These are phyloP conservation scores for Chamaea fasciata DNA, from an alignment of 2,113 vertebrate species.

Conservation along the genomic window DNA sequence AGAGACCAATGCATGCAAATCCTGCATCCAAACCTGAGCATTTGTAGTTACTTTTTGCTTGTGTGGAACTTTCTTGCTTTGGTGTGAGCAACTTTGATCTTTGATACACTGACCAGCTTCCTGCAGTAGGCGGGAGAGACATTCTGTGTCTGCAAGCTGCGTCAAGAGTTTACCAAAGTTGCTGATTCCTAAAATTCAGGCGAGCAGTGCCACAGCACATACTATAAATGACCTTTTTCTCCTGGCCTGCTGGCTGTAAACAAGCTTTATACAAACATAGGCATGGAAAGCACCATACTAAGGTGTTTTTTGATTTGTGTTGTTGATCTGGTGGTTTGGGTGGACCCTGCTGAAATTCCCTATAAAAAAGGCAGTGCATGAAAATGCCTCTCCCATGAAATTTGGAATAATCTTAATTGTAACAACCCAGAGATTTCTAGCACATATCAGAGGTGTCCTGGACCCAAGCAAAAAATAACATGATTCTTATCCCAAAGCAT, in stretches of 20 bases:
- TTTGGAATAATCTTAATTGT: neutral
- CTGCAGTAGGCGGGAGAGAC: conserved; percentile 8
- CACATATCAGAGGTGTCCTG: neutral
- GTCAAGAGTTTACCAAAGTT: neutral
- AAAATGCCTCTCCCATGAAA: neutral
- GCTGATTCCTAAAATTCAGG: conserved; percentile 16
- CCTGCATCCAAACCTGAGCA: neutral
- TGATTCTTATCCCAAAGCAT: neutral
- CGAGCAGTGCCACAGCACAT: neutral
- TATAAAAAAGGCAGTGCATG: neutral
- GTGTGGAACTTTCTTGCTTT: neutral
- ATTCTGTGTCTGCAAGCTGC: neutral
- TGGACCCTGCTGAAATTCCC: neutral
- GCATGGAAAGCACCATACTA: neutral
- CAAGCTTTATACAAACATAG: neutral
- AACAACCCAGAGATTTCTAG: neutral
- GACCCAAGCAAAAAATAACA: neutral
- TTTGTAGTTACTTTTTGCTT: neutral
- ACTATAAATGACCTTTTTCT: neutral
- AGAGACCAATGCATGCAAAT: neutral
- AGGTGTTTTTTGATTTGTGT: neutral
- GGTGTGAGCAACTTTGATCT: conserved; percentile 17
- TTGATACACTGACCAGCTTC: conserved; percentile 28
- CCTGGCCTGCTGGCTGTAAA: neutral
- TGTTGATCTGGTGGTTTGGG: neutral